phyloP scores from a whole-genome alignment of 2,888 invertebrate species.

The Nymphalis polychloros region DNA sequence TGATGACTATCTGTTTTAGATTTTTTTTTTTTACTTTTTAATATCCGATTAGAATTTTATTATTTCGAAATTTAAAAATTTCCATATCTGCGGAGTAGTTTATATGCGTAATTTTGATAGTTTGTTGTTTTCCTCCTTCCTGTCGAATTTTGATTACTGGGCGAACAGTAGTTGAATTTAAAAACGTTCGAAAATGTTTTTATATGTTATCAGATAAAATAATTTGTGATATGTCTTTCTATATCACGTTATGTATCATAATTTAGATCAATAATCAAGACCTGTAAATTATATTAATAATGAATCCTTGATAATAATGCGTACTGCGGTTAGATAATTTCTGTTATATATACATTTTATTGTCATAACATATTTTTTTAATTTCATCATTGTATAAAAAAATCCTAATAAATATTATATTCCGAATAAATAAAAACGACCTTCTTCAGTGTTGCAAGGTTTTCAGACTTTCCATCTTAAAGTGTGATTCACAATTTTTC shows the following conservation, averaged over 20 bases:
- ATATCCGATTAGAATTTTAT: no score
- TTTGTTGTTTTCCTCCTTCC: no score
- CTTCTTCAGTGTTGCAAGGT: constrained; percentile 13
- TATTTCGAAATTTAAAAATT: no score
- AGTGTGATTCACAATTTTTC: constrained; percentile 62
- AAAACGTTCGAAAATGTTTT: no score
- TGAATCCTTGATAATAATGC: constrained; percentile 5
- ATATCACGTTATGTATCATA: background rate
- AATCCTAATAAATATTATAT: constrained; percentile 21
- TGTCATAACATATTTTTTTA: background rate
- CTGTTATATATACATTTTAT: no score
- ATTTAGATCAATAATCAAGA: constrained; percentile 3
- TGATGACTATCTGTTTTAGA: background rate
- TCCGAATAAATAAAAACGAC: background rate
- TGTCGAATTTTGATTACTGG: no score
- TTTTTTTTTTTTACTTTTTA: no score
- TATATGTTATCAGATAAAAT: background rate
- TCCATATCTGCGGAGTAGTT: no score
- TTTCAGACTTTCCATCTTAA: constrained; percentile 21
- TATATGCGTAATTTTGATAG: no score
- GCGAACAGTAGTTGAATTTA: no score
- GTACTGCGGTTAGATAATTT: background rate
- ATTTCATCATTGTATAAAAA: background rate
- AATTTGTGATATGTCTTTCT: background rate
- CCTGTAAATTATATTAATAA: background rate